These are phyloP conservation scores for Zosterops pallidus DNA, from an alignment of 2,113 vertebrate genomes.

Conservation along the genomic window DNA sequence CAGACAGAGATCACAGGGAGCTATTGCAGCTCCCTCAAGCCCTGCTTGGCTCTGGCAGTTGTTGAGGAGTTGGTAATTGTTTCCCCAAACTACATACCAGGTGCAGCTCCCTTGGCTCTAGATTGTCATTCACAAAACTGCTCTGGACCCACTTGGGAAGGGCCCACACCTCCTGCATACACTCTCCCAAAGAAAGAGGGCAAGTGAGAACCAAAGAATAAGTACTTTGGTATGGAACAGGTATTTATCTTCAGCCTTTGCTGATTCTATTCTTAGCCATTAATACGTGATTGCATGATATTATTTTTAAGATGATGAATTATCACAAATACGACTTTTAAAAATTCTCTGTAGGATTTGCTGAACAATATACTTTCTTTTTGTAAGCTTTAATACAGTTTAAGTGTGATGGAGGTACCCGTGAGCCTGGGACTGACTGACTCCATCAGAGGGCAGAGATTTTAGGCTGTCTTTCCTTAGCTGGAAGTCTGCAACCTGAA, in stretches of 20 bases:
- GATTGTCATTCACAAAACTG: background rate
- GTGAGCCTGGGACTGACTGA: background rate
- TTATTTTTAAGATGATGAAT: background rate
- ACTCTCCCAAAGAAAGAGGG: background rate
- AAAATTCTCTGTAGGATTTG: background rate
- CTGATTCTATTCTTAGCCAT: background rate
- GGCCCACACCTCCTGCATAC: background rate
- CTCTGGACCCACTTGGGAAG: background rate
- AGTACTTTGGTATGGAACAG: background rate
- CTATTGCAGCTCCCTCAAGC: background rate
- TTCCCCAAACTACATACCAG: conserved; percentile 3
- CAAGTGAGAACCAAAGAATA: background rate
- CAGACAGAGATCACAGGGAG: background rate
- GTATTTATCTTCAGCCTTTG: background rate
- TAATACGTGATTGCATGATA: background rate
- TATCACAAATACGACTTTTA: background rate
- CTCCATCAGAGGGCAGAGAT: background rate
- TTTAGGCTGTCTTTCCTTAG: background rate
- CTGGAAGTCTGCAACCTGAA: background rate
- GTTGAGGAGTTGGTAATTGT: background rate
- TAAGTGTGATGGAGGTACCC: background rate
- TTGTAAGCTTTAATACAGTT: background rate
- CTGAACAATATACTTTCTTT: background rate
- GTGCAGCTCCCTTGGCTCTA: background rate
- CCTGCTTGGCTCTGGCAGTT: background rate